Evolutionary conservation across 2,797 vertebrate species (phyloP), one percentile per base, ranked within the genome.

Genomic region (Crenichthys baileyi): DNA sequence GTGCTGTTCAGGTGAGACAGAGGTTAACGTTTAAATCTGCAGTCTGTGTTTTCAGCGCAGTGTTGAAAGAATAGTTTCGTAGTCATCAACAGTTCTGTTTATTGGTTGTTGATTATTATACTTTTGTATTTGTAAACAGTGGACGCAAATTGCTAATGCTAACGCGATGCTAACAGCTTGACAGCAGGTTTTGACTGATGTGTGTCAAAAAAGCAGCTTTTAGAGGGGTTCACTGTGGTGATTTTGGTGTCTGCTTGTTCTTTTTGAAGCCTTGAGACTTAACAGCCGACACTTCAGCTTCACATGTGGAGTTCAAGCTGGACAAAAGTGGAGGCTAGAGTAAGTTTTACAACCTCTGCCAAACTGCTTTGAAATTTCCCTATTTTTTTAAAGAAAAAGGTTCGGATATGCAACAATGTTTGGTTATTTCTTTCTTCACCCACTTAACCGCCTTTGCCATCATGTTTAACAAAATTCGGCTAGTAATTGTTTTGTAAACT

Each of bases 281-380:
- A 89, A 83, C 8, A 77, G 77, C 58, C 90, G 93, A 5, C 78
- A 89, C 5, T 80, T 96, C 77, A 95, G 92, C 81, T 92, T 93
- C 1, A 94, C 94, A 0, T 83, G 90, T 76, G 84, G 67, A 56
- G 77, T 73, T 0, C 91, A 88, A 58, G 95, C 82, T 48, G 96
- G 95, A 67, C 72, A 87, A 51, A 93, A 95, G 61, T 96, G 95
- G 95, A 94, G 96, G 67, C 84, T 83, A 65, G 90, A 95, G 96
- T 96, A 88, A 88, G 96, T 95, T 68, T 44, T 36, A n/a, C 44
- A 39, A 5, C 22, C 41, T 50, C 3, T 4, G 46, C 36, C 46
- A 29, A 41, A 18, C 16, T 65, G 2, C 5, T 36, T 46, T 58
- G 26, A 15, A n/a, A 11, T 50, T 39, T 61, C 4, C 4, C 22